Percentiles rank a stretch among this genome's conserved stretches.
phyloP scores from a whole-genome alignment of 1,140 invertebrate genomes.

The Eubasilissa regina region DNA sequence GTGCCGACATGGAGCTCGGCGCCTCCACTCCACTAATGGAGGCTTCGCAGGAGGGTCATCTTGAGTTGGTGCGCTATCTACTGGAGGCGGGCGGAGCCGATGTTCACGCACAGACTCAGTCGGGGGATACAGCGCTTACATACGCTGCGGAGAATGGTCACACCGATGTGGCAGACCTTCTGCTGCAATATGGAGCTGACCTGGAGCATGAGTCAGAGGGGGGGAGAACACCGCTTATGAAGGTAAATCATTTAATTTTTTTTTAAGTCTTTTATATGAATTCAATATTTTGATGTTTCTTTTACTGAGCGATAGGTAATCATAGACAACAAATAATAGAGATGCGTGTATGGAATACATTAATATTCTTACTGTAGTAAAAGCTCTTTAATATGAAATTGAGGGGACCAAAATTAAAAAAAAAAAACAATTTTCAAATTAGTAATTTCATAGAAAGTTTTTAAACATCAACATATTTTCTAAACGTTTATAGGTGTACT shows the following conservation, averaged over 20 bases:
- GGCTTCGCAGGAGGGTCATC: conserved; percentile 96
- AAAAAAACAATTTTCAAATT: no score
- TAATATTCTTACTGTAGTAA: no score
- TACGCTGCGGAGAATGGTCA: conserved; percentile 98
- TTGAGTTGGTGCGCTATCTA: conserved; percentile 93
- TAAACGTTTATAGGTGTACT: no score
- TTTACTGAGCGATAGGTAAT: no score
- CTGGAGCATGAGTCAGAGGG: conserved; percentile 96
- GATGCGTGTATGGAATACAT: no score
- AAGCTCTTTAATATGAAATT: no score
- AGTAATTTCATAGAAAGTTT: no score
- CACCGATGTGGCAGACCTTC: conserved; percentile 92
- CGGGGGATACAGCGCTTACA: conserved; percentile 96
- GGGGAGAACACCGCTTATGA: conserved; percentile 96
- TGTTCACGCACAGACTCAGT: conserved; percentile 94
- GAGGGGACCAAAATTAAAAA: no score
- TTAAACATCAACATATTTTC: no score
- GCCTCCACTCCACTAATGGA: conserved; percentile 99
- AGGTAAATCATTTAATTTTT: conserved; percentile 66
- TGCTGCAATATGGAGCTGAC: conserved; percentile 92
- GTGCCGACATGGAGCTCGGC: conserved; percentile 95
- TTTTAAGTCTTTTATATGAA: neutral
- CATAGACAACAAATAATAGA: no score
- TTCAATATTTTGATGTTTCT: neutral
- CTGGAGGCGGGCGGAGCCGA: conserved; percentile 88